Base-by-base conservation (phyloP, 2,888 invertebrate species). In the Aradus depressus region DNA sequence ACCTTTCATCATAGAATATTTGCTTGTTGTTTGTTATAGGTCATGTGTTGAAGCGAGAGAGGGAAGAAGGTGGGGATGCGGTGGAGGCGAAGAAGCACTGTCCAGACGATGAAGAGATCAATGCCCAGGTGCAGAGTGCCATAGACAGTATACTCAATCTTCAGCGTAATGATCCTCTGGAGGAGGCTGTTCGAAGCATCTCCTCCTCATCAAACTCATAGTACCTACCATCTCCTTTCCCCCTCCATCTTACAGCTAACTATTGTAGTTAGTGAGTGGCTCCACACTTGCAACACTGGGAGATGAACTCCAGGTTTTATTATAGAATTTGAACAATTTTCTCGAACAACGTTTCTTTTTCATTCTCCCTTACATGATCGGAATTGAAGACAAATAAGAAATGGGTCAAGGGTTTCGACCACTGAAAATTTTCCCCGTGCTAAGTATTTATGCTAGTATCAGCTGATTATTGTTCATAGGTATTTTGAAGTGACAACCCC, bases 141-240 rank as follows among this genome's bases (percentile, higher is more conserved):
- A 84, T 84, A 61, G 83, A 84, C 65, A 82, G 82, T 64, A 84
- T 84, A 63, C 69, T 84, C 56, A 83, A 83, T 67, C 69, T 83
- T 60, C 81, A 81, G 64, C 71, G 64, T 26, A 56, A 55, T 32
- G 51, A 51, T 16, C 38, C 54, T 10, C 50, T 58, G 21, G 58
- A 58, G 34, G 58, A 58, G 44, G 58, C 57, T 14, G 54, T 57
- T 23, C 51, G 56, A 34, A 58, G 57, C 50, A 58, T 57, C 19
- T 44, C 44, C 25, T 51, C 51, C 34, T 26, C 43, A 26, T 5
- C 37, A 35, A 18, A 8, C 14, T 35, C 10, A 3, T 35, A 18
- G 6, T 35, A 18, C 8, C 5, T 22, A 23, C 19, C 42, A 16
- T 8, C 16, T 21, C 10, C 21, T 23, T 26, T 19, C 19, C 16